A percentile compares a stretch with the other conserved stretches of the same genome.
These are phyloP conservation scores for Lagorchestes hirsutus DNA, from an alignment of 2,797 vertebrate genomes.

Conservation along the genomic window DNA sequence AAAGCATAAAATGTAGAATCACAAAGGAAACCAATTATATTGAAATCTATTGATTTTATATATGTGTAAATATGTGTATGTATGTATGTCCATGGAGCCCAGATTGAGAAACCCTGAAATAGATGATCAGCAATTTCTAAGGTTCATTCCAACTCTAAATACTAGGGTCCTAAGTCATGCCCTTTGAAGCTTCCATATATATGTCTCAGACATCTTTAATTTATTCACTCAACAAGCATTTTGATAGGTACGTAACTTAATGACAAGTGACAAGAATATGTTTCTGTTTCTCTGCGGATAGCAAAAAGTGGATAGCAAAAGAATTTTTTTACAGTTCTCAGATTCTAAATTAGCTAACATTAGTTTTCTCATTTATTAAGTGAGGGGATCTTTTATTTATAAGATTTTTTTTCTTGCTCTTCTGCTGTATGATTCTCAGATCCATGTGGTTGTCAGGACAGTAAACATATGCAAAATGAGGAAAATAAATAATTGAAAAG, in stretches of 20 bases:
- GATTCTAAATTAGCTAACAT: background rate
- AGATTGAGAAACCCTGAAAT: background rate
- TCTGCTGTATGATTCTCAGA: background rate
- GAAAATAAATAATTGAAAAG: background rate
- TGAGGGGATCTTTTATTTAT: background rate
- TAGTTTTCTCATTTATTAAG: background rate
- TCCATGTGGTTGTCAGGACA: background rate
- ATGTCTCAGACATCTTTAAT: background rate
- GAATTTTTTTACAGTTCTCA: background rate
- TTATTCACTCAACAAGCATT: background rate
- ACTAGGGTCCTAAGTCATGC: background rate
- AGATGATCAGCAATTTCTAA: background rate
- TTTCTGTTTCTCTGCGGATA: background rate
- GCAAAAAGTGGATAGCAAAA: background rate
- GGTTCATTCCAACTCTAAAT: background rate
- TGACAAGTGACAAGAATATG: background rate
- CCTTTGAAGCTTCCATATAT: background rate
- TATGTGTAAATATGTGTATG: too few relatives aligned
- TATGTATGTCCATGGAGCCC: background rate
- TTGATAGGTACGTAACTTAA: background rate
- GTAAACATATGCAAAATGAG: background rate
- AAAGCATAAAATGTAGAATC: background rate
- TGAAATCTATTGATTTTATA: background rate
- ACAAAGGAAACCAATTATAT: background rate
- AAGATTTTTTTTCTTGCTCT: background rate